Percentiles rank a stretch among this genome's conserved stretches.
These are phyloP conservation scores for Oscheius sp. DNA, from an alignment of 2,888 invertebrate genomes.

Conservation along the genomic window DNA sequence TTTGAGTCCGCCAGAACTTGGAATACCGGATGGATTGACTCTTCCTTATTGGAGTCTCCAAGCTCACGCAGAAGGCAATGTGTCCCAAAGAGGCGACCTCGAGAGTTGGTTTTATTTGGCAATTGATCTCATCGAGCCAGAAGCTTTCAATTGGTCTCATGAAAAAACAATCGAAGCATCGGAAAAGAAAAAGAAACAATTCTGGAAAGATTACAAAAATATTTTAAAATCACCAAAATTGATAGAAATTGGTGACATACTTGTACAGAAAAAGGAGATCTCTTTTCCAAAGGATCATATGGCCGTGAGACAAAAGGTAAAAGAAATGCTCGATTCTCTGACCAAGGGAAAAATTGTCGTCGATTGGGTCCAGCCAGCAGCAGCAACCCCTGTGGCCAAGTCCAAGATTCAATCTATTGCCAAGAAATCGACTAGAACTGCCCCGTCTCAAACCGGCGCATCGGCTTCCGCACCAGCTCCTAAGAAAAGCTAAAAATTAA, in stretches of 20 bases:
- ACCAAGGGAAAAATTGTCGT: slow-evolving; percentile 8
- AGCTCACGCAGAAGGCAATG: slow-evolving; percentile 1
- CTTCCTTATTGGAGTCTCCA: slow-evolving; percentile 35
- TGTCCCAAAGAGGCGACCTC: slow-evolving; percentile 13
- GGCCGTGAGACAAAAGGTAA: slow-evolving; percentile 15
- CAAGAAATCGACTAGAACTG: neutral
- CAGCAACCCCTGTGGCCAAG: neutral
- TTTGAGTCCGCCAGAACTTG: neutral
- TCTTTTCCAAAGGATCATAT: slow-evolving; percentile 18
- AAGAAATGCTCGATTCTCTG: neutral
- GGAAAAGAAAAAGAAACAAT: slow-evolving; percentile 20
- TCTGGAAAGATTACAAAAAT: slow-evolving; percentile 17
- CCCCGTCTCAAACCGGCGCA: neutral
- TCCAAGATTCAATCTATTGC: too few species aligned
- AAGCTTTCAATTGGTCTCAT: slow-evolving; percentile 9
- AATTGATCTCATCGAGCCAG: slow-evolving; percentile 21
- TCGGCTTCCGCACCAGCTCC: neutral
- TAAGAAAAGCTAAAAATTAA: too few species aligned
- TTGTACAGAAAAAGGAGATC: neutral
- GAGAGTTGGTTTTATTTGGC: slow-evolving; percentile 37
- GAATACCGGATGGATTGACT: slow-evolving; percentile 29
- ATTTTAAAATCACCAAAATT: neutral
- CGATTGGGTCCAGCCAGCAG: neutral
- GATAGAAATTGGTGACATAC: neutral
- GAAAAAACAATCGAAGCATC: neutral